Conservation (phyloP, 1,140 invertebrate species). For the Hylaeus anthracinus region DNA sequence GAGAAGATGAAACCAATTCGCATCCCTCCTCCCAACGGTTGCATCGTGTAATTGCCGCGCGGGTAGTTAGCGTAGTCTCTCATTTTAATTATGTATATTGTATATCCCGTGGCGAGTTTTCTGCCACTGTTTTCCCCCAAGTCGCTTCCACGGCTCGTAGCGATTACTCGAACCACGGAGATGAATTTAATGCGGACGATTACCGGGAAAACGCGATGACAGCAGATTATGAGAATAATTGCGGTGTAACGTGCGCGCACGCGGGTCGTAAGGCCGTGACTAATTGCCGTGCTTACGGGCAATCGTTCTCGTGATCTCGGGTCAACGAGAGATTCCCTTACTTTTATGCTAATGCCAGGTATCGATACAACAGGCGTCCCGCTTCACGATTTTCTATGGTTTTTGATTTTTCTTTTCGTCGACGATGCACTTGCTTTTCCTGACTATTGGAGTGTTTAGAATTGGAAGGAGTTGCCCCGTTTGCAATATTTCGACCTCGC, state of each 20-base stretch:
- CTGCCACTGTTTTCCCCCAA: not conserved
- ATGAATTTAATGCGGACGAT: slow-evolving; percentile 51
- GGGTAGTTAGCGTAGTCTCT: slow-evolving; percentile 21
- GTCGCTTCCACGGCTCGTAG: slow-evolving; percentile 18
- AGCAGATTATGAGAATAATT: slow-evolving; percentile 67
- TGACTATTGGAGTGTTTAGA: no score
- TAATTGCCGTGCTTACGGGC: slow-evolving; percentile 53
- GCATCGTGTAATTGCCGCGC: slow-evolving; percentile 47
- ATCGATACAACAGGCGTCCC: slow-evolving; percentile 46
- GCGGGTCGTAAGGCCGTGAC: slow-evolving; percentile 56
- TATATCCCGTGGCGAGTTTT: slow-evolving; percentile 29
- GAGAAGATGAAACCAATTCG: slow-evolving; percentile 41
- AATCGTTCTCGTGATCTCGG: slow-evolving; percentile 50
- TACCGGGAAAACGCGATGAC: slow-evolving; percentile 65
- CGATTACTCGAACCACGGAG: slow-evolving; percentile 36
- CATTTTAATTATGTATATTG: slow-evolving; percentile 60
- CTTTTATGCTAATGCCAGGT: slow-evolving; percentile 45
- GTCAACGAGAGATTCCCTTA: slow-evolving; percentile 45
- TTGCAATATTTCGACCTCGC: no score
- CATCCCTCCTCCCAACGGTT: slow-evolving; percentile 16
- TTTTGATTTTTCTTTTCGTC: not conserved
- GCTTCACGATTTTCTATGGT: not conserved
- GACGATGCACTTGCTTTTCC: not conserved
- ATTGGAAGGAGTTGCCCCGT: not conserved
- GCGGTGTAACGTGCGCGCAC: slow-evolving; percentile 19